A percentile compares a stretch with the other conserved stretches of the same genome.
Evolutionary conservation across 2,888 invertebrate species (phyloP).

Genomic region (Metacarcinus magister): DNA sequence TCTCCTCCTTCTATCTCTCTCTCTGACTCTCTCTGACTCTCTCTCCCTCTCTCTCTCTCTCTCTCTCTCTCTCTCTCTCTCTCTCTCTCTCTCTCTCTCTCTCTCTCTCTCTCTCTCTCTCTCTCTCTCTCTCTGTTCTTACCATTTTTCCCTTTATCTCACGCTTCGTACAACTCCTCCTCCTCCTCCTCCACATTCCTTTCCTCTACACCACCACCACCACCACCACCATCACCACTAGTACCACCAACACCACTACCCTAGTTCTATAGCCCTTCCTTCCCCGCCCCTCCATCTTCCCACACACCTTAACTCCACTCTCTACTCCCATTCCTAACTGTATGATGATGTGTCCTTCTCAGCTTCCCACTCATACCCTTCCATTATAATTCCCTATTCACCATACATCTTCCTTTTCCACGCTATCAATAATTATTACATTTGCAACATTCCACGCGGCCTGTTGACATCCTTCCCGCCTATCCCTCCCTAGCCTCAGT

Average conservation of each 20-base stretch:
- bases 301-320: not conserved
- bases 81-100: not conserved
- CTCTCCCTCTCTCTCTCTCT: not conserved
- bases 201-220: not conserved
- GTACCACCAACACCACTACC: too few species aligned
- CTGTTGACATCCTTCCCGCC: not conserved
- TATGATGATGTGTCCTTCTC: not conserved
- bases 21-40: not conserved
- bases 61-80: not conserved
- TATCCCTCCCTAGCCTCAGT: not conserved
- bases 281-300: not conserved
- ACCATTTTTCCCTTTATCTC: not conserved
- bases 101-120: not conserved
- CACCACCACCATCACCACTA: too few species aligned
- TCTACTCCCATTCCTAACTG: not conserved
- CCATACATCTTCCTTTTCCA: not conserved
- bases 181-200: not conserved
- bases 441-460: not conserved
- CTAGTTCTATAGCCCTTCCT: not conserved
- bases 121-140: not conserved
- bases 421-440: conserved; percentile 6
- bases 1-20: conserved; percentile 46
- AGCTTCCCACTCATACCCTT: not conserved
- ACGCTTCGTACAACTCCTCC: not conserved
- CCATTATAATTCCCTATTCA: not conserved